phyloP scores from a whole-genome alignment of 1,140 invertebrate genomes.

The Pissodes strobi region DNA sequence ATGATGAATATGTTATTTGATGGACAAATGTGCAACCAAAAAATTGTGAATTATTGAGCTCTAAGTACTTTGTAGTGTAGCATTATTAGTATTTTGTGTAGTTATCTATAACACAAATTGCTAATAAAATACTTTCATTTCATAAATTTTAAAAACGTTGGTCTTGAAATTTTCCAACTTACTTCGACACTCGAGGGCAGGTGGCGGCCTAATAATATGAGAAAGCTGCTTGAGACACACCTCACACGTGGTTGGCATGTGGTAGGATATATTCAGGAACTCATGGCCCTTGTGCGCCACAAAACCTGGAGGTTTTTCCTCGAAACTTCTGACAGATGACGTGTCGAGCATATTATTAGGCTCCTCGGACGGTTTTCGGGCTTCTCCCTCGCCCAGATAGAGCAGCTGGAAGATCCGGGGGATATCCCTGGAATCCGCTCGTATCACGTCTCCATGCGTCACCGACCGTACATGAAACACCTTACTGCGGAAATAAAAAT shows the following conservation, averaged over 20 bases:
- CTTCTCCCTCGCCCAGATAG: constrained; percentile 93
- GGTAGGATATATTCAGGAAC: constrained; percentile 93
- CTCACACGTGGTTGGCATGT: constrained; percentile 98
- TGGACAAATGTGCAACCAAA: too few species aligned
- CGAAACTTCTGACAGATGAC: constrained; percentile 57
- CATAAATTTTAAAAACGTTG: too few species aligned
- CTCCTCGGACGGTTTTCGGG: constrained; percentile 79
- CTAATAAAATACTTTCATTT: too few species aligned
- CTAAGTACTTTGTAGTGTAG: too few species aligned
- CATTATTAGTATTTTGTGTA: too few species aligned
- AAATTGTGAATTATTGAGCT: too few species aligned
- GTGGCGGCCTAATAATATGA: constrained; percentile 96
- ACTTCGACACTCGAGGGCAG: constrained; percentile 95
- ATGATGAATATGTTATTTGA: too few species aligned
- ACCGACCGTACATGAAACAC: constrained; percentile 98
- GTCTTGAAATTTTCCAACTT: constrained; percentile 58
- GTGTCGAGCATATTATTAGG: constrained; percentile 55
- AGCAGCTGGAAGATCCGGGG: constrained; percentile 97
- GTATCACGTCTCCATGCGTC: constrained; percentile 97
- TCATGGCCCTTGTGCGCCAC: constrained; percentile 94
- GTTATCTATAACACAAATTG: too few species aligned
- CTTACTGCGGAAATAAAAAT: constrained; percentile 79
- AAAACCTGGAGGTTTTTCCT: constrained; percentile 75
- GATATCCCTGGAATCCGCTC: constrained; percentile 98
- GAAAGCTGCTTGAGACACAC: constrained; percentile 95